These are phyloP conservation scores for Aethes cnicana DNA, from an alignment of 2,888 invertebrate species.

Conservation along the genomic window DNA sequence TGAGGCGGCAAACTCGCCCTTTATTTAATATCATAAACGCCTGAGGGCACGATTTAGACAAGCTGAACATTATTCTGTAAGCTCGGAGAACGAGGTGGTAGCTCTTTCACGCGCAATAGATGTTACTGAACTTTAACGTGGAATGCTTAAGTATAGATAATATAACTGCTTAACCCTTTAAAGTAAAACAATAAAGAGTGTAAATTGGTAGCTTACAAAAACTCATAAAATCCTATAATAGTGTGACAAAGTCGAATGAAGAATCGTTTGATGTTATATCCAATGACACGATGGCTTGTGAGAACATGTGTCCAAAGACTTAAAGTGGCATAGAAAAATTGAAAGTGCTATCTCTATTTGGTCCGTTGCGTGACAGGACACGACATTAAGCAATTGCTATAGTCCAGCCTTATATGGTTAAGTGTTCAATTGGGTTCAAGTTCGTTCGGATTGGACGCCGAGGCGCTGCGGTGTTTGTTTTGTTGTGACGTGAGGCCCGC, in stretches of 20 bases:
- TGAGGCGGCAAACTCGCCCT: constrained; percentile 46
- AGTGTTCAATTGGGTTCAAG: constrained; percentile 60
- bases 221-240: constrained; percentile 50
- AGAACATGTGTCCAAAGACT: constrained; percentile 16
- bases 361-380: constrained; percentile 51
- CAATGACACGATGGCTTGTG: constrained; percentile 42
- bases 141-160: background rate
- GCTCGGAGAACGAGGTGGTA: constrained; percentile 30
- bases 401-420: constrained; percentile 49
- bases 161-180: background rate
- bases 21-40: constrained; percentile 50
- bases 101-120: constrained; percentile 26
- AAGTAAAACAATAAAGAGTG: constrained; percentile 15
- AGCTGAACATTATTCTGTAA: constrained; percentile 38
- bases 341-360: constrained; percentile 34
- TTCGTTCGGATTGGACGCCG: constrained; percentile 56
- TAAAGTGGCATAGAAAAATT: constrained; percentile 21
- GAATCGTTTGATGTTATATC: constrained; percentile 61
- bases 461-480: constrained; percentile 64
- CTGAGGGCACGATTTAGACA: constrained; percentile 44
- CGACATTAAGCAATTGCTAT: constrained; percentile 45
- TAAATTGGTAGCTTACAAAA: constrained; percentile 50
- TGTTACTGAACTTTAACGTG: background rate
- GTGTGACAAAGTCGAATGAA: constrained; percentile 40
- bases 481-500: constrained; percentile 64